Conservation (phyloP, 2,888 invertebrate genomes). For the Epistrophe grossulariae region DNA sequence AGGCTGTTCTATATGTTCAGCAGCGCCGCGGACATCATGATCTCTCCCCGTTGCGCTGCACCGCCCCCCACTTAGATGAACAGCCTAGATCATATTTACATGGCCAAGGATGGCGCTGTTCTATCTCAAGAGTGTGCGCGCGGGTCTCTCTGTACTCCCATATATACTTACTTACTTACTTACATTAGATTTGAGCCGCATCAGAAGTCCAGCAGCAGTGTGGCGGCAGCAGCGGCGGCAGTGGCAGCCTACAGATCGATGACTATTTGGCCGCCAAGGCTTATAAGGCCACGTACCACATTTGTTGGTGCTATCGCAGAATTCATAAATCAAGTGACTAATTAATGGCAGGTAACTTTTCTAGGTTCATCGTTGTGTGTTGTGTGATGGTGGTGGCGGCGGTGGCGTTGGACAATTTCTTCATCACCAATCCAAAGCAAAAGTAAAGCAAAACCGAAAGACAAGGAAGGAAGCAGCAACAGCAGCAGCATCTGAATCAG, state of each 20-base stretch:
- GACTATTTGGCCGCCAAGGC: constrained; percentile 69
- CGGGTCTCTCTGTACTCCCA: constrained; percentile 67
- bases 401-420: constrained; percentile 74
- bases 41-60: neutral
- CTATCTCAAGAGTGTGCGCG: constrained; percentile 54
- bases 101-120: constrained; percentile 72
- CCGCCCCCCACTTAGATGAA: constrained; percentile 62
- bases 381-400: constrained; percentile 54
- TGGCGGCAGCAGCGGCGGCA: constrained; percentile 21
- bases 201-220: constrained; percentile 32
- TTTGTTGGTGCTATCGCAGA: constrained; percentile 77
- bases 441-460: constrained; percentile 18
- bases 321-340: constrained; percentile 78
- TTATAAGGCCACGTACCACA: constrained; percentile 76
- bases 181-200: constrained; percentile 52
- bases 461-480: constrained; percentile 46
- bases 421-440: constrained; percentile 60
- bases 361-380: constrained; percentile 61
- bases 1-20: constrained; percentile 27
- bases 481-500: constrained; percentile 13
- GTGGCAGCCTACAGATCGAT: constrained; percentile 73
- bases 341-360: constrained; percentile 77
- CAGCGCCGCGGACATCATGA: neutral
- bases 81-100: constrained; percentile 76
- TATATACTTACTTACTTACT: constrained; percentile 50